Base-by-base conservation (phyloP, 2,888 invertebrate species). In the Drosophila melanosoma region DNA sequence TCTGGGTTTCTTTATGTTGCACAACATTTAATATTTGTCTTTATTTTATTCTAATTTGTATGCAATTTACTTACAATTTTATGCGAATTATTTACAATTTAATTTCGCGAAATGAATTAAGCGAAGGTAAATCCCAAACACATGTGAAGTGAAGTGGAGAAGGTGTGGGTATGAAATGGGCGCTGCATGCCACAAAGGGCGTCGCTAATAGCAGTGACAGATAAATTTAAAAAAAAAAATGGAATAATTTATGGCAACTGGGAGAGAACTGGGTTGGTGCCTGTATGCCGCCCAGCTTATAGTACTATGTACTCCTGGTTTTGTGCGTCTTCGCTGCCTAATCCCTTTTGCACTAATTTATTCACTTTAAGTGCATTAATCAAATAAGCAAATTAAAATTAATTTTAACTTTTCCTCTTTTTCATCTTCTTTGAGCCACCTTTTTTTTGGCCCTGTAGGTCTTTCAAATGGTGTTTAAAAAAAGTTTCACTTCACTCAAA, bases 301-400 rank as follows among this genome's bases (percentile, higher is more conserved):
- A 56, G 53, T 38, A 54, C 35, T 35, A 38, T 68, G 26, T 57
- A 20, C 20, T 17, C 15, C 53, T 68, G 54, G 33, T 29, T 64
- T 38, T 76, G 52, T 63, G 54, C 63, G 56, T 45, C 40, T 51
- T 42, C 45, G 42, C 45, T 36, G 71, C 64, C 78, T 81, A 86
- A 83, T 83, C 87, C 83, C 81, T 86, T 83, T 81, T 81, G 69
- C 71, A 74, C 79, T 83, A 83, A 83, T 81, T 83, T 81, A 83
- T 83, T 83, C 86, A 83, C 79, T 83, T 86, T 62, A 75, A 80
- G 74, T 69, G 68, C 78, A 81, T 81, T 81, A 79, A 79, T 81
- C 78, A 78, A 81, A 81, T 78, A 74, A 81, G 71, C 76, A 83
- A 83, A 86, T 83, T 83, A 83, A 83, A 82, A 83, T 72, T 59